Evolutionary conservation across 2,888 invertebrate genomes (phyloP).

Genomic region (Melanostoma scalare): DNA sequence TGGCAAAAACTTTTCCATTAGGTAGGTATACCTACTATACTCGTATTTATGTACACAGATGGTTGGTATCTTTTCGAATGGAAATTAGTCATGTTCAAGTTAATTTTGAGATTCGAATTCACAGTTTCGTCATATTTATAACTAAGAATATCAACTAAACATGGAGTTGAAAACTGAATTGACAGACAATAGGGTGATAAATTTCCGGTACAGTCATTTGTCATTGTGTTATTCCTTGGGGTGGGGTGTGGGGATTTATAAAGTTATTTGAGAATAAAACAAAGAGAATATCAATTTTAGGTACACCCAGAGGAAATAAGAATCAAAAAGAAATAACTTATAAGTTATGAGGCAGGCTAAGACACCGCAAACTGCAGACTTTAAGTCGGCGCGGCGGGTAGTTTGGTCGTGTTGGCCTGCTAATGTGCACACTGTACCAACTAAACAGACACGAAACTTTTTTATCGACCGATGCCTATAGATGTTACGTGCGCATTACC

Average conservation of each 20-base stretch:
- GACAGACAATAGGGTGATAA: slow-evolving; percentile 28
- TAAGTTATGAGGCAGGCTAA: too few relatives aligned
- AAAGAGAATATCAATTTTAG: slow-evolving; percentile 16
- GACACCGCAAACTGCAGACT: too few relatives aligned
- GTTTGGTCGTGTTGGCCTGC: too few relatives aligned
- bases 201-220: slow-evolving; percentile 49
- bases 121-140: slow-evolving; percentile 35
- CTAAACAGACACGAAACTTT: too few relatives aligned
- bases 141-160: not conserved
- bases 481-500: too few relatives aligned
- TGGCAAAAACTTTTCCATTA: not conserved
- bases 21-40: too few relatives aligned
- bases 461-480: too few relatives aligned
- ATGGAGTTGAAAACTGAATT: slow-evolving; percentile 19
- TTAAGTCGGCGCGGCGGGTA: too few relatives aligned
- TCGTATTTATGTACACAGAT: not conserved
- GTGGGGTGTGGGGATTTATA: not conserved
- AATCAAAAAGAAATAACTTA: not conserved
- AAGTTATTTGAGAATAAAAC: slow-evolving; percentile 7
- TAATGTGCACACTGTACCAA: too few relatives aligned
- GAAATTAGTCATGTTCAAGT: slow-evolving; percentile 17
- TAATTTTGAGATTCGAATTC: slow-evolving; percentile 51
- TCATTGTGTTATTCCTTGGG: not conserved
- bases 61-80: not conserved
- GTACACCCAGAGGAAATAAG: not conserved